These are phyloP conservation scores for Aphrophora alni DNA, from an alignment of 2,888 invertebrate genomes.

Conservation along the genomic window DNA sequence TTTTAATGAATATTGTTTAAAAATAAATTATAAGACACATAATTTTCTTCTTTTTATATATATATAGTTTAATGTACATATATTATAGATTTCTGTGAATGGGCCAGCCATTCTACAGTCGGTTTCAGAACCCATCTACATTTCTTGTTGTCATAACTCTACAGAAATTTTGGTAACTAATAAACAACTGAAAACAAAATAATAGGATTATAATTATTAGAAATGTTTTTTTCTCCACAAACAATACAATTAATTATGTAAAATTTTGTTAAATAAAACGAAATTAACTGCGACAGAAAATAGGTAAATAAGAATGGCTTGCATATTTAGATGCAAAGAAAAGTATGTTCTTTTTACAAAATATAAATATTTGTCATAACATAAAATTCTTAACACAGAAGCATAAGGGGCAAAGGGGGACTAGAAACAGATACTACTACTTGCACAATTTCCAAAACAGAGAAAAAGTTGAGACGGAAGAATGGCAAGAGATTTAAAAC, in stretches of 20 bases:
- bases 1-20: background rate
- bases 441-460: conserved; percentile 32
- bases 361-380: conserved; percentile 33
- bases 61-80: background rate
- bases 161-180: conserved; percentile 46
- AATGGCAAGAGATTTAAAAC: conserved; percentile 38
- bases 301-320: conserved; percentile 24
- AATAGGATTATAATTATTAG: background rate
- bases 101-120: conserved; percentile 36
- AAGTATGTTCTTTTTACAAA: conserved; percentile 34
- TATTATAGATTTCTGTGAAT: conserved; percentile 3
- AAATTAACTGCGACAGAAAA: conserved; percentile 23
- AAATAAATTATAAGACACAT: background rate
- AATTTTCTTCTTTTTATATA: background rate
- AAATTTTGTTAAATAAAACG: conserved; percentile 6
- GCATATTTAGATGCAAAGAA: conserved; percentile 35
- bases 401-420: conserved; percentile 36
- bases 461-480: conserved; percentile 33
- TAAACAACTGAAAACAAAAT: background rate
- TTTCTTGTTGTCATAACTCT: background rate
- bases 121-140: conserved; percentile 12
- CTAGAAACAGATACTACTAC: conserved; percentile 41
- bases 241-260: background rate
- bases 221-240: background rate
- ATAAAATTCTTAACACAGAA: conserved; percentile 33